Base-by-base conservation (phyloP, 2,797 vertebrate species). In the Fratercula arctica region DNA sequence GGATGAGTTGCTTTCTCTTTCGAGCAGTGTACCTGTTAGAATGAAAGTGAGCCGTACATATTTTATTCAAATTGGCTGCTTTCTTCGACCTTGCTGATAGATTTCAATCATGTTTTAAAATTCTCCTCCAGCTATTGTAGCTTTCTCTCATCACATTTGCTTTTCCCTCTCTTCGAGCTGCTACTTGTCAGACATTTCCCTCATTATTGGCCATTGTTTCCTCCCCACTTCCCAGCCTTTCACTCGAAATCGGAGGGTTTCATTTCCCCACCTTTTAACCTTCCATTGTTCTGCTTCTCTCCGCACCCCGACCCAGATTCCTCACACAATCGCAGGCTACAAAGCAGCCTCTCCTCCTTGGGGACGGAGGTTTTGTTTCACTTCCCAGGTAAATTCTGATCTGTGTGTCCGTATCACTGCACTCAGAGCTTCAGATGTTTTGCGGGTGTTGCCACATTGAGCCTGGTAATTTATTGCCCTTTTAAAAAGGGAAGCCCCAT, bases 161-260 rank as follows among this genome's bases (percentile, higher is more conserved):
- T 82, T 92, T 51, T 61, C 57, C 72, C 24, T 90, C 83, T 84
- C 66, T 79, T 37, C 35, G 63, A 63, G 72, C 60, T 80, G 54
- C 70, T 61, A 1, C 75, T 89, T 83, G 45, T 33, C 53, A 89
- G 81, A 17, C 46, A 10, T 84, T 57, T 50, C 70, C 67, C 39
- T 91, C 28, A 3, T 95, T 93, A 87, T 4, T 63, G 78, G 45
- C 75, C 50, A 51, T 87, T 93, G 92, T 92, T 94, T 85, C 68
- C 75, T 78, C 33, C 37, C 57, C 3, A 0, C 50, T 90, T 48
- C 82, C 84, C 57, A 85, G 48, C 57, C 45, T 90, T 64, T 64
- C 53, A 12, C 35, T 8, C 3, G 2, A 23, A 72, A 70, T 28
- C 7, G 5, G 35, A 81, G 41, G n/a, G 21, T 78, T 95, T 90